These are phyloP conservation scores for Notarius quadriscutis DNA, from an alignment of 2,113 vertebrate species.

Conservation along the genomic window DNA sequence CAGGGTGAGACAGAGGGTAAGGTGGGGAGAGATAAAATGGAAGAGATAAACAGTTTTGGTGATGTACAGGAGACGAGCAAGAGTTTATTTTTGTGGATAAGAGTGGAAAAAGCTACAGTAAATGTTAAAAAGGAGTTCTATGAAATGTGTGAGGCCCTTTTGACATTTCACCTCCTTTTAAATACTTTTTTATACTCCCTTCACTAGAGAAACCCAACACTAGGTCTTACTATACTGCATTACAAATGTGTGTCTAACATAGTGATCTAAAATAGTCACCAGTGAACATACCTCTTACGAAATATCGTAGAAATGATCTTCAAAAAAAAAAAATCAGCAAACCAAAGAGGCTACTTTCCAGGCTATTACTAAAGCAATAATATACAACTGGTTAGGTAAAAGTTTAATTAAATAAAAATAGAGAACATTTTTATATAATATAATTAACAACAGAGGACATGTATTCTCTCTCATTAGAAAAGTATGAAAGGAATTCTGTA, in stretches of 20 bases:
- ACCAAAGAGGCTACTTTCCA: neutral
- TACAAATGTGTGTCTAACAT: neutral
- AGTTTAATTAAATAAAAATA: neutral
- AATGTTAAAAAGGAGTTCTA: conserved; percentile 25
- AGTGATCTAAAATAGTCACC: neutral
- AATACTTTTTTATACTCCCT: neutral
- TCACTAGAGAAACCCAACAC: neutral
- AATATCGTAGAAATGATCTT: neutral
- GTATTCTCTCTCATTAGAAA: neutral
- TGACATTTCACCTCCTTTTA: neutral
- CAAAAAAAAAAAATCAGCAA: neutral
- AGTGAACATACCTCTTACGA: neutral
- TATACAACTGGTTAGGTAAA: neutral
- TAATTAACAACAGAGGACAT: neutral
- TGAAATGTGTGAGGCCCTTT: neutral
- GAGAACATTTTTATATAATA: neutral
- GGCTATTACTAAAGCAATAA: neutral
- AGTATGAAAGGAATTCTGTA: neutral
- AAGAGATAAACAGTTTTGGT: neutral
- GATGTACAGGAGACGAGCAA: neutral
- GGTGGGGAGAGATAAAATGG: conserved; percentile 7
- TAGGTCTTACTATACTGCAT: neutral
- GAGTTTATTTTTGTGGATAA: neutral
- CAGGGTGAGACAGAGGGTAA: conserved; percentile 11
- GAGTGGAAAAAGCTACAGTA: conserved; percentile 6